Conservation (phyloP, 2,797 vertebrate genomes). For the Pelodytes ibericus region DNA sequence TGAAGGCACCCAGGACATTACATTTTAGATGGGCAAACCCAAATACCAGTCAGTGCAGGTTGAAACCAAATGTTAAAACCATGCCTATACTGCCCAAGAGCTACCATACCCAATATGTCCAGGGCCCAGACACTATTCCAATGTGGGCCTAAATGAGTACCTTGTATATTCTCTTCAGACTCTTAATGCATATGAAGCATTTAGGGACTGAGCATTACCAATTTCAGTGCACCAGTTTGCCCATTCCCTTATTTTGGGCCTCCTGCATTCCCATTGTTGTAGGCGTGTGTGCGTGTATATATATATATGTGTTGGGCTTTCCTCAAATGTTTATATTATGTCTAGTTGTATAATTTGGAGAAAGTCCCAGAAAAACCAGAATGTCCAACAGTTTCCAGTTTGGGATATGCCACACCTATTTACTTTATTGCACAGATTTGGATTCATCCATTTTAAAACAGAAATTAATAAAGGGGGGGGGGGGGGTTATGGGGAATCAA, state of each 20-base stretch:
- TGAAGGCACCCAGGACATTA: too few species aligned
- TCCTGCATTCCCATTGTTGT: slow-evolving; percentile 7
- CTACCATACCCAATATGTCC: too few species aligned
- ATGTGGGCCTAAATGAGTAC: too few species aligned
- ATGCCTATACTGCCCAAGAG: too few species aligned
- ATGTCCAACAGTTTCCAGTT: background rate
- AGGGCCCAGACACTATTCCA: too few species aligned
- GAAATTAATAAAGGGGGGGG: too few species aligned
- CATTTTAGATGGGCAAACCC: too few species aligned
- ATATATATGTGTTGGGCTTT: slow-evolving; percentile 25
- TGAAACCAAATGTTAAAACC: too few species aligned
- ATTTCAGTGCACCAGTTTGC: background rate
- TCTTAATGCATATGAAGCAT: background rate
- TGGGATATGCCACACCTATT: background rate
- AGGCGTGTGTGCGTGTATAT: too few species aligned
- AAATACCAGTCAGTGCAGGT: too few species aligned
- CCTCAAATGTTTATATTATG: slow-evolving; percentile 42
- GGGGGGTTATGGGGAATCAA: too few species aligned
- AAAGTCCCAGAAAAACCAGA: slow-evolving; percentile 26
- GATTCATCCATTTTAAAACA: background rate
- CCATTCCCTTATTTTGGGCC: background rate
- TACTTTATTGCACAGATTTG: background rate
- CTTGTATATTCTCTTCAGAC: too few species aligned
- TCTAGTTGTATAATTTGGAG: slow-evolving; percentile 35
- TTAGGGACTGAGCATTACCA: background rate